A percentile compares a stretch with the other conserved stretches of the same genome.
phyloP scores from a whole-genome alignment of 2,113 vertebrate species.

The Columba janthina region DNA sequence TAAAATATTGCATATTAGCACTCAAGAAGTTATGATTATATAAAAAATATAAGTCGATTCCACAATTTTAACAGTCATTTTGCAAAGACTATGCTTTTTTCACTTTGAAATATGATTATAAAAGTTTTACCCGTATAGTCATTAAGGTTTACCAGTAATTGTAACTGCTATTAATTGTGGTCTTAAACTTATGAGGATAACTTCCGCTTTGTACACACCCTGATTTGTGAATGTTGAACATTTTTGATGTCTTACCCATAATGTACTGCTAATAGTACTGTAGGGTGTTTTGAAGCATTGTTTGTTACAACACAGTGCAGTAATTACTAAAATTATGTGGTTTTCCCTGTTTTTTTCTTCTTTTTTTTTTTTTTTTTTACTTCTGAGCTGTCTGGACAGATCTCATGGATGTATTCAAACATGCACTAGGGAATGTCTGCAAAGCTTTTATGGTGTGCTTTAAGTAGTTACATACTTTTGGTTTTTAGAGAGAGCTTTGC shows the following conservation, averaged over 20 bases:
- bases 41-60: background rate
- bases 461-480: constrained; percentile 46
- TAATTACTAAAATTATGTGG: constrained; percentile 26
- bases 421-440: constrained; percentile 41
- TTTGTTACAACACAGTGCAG: background rate
- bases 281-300: background rate
- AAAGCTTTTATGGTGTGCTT: constrained; percentile 62
- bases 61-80: background rate
- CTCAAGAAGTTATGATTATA: background rate
- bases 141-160: background rate
- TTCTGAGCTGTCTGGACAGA: constrained; percentile 18
- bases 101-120: background rate
- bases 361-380: background rate
- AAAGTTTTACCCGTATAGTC: background rate
- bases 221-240: background rate
- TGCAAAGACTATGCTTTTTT: background rate
- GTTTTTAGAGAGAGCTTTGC: constrained; percentile 60
- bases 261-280: background rate
- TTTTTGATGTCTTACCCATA: background rate
- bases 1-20: background rate
- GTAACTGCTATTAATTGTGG: rapidly evolving
- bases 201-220: background rate
- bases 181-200: background rate
- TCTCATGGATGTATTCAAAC: constrained; percentile 35
- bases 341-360: background rate